Evolutionary conservation across 2,797 vertebrate species (phyloP), one percentile per base, ranked within the genome.

Genomic region (Typhlichthys eigenmanni): DNA sequence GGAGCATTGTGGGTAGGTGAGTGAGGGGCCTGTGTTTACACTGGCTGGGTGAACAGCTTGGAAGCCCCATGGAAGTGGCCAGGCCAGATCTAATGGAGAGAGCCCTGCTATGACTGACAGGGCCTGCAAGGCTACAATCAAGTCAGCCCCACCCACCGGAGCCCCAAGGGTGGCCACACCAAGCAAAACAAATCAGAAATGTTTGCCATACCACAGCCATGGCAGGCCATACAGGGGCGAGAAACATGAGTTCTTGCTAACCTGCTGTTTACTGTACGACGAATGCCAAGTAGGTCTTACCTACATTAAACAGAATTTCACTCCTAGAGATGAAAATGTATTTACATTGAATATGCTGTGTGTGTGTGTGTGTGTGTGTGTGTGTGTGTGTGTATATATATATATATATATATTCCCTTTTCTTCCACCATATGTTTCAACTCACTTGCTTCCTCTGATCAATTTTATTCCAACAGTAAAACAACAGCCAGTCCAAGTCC

Each of bases 351-450:
- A 82, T 69, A 69, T 83, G 4, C 24, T 4, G 24, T 29, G 24
- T 29, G 4, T 29, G 24, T 29, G 24, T 29, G 24, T 29, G 24
- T 29, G 24, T 24, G 24, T 24, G 24, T 24, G 24, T 24, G 24
- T 24, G 24, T 29, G 24, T 4, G 24, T 29, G 24, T 29, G 0
- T 29, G 0, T 24, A 3, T 3, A 3, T 24, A 24, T 24, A 24
- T 24, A 24, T 24, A 24, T 24, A 24, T 24, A 24, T 24, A 24
- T 24, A 24, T 24, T 24, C 38, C 3, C 9, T 38, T 75, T 66
- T 72, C 85, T 86, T 87, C 85, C 72, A 64, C 62, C 69, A 62
- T 67, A 68, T 68, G 69, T 74, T 87, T 84, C 83, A 85, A 83
- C 64, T 60, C 72, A 64, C 80, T 82, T 72, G 79, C 53, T 56